Conservation (phyloP, 1,140 invertebrate species). For the Leptinotarsa defecta region DNA sequence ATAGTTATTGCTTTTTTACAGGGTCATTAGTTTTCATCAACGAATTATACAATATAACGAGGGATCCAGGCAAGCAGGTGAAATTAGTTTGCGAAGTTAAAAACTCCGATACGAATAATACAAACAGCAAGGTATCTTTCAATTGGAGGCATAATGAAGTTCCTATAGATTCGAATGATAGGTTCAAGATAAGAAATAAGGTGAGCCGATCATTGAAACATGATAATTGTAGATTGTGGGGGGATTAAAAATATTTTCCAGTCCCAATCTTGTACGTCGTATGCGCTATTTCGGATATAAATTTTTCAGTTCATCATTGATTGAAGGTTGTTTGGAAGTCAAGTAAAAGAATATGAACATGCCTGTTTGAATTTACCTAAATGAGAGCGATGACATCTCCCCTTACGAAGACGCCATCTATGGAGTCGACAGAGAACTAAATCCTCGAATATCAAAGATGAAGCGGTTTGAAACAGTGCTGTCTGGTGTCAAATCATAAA, state of each 20-base stretch:
- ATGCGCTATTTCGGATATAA: too few species aligned
- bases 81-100: slow-evolving; percentile 70
- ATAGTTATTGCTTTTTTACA: slow-evolving; percentile 26
- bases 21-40: slow-evolving; percentile 57
- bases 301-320: too few species aligned
- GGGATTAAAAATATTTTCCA: not conserved
- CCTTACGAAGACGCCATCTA: too few species aligned
- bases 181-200: slow-evolving; percentile 60
- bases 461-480: too few species aligned
- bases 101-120: slow-evolving; percentile 44
- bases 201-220: slow-evolving; percentile 26
- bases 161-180: slow-evolving; percentile 58
- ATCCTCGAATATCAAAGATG: too few species aligned
- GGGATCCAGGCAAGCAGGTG: slow-evolving; percentile 65
- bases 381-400: too few species aligned
- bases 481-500: too few species aligned
- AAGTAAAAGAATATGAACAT: too few species aligned
- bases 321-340: too few species aligned
- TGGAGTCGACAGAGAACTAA: too few species aligned
- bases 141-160: slow-evolving; percentile 73
- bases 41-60: slow-evolving; percentile 66
- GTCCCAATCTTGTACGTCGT: not conserved
- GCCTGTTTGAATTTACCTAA: too few species aligned
- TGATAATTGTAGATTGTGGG: not conserved
- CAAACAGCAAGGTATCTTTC: slow-evolving; percentile 60